Percentiles rank a stretch among this genome's conserved stretches.
These are phyloP conservation scores for Branchipolynoe longqiensis DNA, from an alignment of 2,888 invertebrate genomes.

Conservation along the genomic window DNA sequence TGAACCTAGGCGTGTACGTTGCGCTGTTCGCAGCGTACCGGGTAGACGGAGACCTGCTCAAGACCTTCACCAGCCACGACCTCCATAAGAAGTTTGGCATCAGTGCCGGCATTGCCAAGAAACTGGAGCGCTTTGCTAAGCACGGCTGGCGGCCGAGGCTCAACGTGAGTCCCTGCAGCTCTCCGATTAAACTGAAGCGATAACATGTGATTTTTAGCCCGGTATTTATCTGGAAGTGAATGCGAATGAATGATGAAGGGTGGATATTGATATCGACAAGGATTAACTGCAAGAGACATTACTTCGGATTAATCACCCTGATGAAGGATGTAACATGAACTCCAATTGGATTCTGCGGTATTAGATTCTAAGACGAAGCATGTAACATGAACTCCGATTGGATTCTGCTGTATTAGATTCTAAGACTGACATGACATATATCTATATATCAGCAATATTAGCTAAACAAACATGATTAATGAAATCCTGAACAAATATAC, in stretches of 20 bases:
- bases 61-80: constrained; percentile 60
- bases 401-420: no score
- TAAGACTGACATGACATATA: no score
- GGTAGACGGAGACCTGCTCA: constrained; percentile 64
- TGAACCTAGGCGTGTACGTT: constrained; percentile 65
- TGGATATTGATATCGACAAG: no score
- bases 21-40: constrained; percentile 59
- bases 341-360: no score
- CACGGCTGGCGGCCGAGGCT: constrained; percentile 66
- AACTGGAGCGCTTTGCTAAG: constrained; percentile 65
- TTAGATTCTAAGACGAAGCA: no score
- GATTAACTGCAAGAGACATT: no score
- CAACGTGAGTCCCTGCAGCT: background rate
- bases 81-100: constrained; percentile 64
- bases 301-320: background rate
- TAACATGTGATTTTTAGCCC: background rate
- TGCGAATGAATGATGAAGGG: no score
- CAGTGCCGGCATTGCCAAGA: constrained; percentile 66
- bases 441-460: no score
- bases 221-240: no score
- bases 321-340: background rate
- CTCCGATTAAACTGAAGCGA: background rate
- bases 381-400: no score
- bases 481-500: no score
- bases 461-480: no score